These are phyloP conservation scores for Siniperca obscura DNA, from an alignment of 2,797 vertebrate species.

Conservation along the genomic window DNA sequence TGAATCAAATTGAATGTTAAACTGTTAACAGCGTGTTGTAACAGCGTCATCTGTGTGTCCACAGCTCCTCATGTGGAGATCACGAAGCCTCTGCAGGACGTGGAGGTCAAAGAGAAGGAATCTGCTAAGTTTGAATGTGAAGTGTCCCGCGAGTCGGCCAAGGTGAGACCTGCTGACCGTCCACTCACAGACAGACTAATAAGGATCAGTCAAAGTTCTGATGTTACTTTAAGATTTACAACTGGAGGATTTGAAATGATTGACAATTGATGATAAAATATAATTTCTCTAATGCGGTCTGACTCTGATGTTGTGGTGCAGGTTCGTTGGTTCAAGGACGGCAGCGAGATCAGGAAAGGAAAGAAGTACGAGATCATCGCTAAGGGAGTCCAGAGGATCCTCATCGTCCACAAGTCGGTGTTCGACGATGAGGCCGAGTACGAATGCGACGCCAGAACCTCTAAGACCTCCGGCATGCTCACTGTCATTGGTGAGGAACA, in stretches of 20 bases:
- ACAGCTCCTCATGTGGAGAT: conserved; percentile 95
- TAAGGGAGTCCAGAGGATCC: conserved; percentile 91
- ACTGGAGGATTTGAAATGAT: too few relatives aligned
- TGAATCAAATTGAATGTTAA: background rate
- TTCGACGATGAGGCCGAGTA: conserved; percentile 98
- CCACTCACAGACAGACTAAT: background rate
- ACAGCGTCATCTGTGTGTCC: conserved; percentile 14
- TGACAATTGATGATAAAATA: background rate
- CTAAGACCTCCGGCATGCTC: conserved; percentile 92
- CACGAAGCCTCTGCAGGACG: conserved; percentile 92
- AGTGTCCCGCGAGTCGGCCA: conserved; percentile 93
- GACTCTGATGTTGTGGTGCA: conserved; percentile 51
- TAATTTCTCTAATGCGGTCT: background rate
- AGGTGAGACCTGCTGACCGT: conserved; percentile 83
- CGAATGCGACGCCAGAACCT: conserved; percentile 94
- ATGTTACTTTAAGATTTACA: background rate
- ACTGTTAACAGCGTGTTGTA: background rate
- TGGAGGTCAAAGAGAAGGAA: conserved; percentile 96
- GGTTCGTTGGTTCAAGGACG: conserved; percentile 98
- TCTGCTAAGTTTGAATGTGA: conserved; percentile 96
- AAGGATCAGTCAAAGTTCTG: background rate
- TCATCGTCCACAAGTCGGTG: conserved; percentile 91
- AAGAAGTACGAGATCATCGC: conserved; percentile 97
- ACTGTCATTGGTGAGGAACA: conserved; percentile 92
- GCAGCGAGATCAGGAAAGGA: conserved; percentile 95